These are phyloP conservation scores for Rhamphomyia laevipes DNA, from an alignment of 2,888 invertebrate species.

Conservation along the genomic window DNA sequence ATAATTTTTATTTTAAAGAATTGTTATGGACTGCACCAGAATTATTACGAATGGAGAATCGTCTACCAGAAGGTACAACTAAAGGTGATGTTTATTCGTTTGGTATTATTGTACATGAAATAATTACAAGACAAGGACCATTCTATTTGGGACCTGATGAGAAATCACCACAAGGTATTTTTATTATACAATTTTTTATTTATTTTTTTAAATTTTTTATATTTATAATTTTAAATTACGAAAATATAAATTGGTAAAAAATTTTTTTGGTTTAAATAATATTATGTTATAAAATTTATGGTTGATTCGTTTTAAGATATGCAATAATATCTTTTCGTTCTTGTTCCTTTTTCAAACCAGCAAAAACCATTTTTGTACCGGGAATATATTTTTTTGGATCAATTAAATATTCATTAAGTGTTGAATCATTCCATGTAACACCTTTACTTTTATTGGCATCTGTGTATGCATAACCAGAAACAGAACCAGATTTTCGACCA, in stretches of 20 bases:
- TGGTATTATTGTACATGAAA: slow-evolving; percentile 88
- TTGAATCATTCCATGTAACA: slow-evolving; percentile 89
- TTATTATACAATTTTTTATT: neutral
- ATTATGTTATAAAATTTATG: slow-evolving; percentile 16
- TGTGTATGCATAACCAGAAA: slow-evolving; percentile 78
- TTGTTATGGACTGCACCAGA: slow-evolving; percentile 90
- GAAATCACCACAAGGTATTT: slow-evolving; percentile 59
- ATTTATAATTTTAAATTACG: too few species aligned
- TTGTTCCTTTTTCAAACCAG: slow-evolving; percentile 89
- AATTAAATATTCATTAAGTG: slow-evolving; percentile 87
- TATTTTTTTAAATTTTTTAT: neutral
- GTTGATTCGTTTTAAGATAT: slow-evolving; percentile 53
- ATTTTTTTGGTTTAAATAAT: neutral
- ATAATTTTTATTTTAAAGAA: slow-evolving; percentile 41
- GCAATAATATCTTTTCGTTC: slow-evolving; percentile 92
- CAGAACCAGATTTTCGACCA: slow-evolving; percentile 91
- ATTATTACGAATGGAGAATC: slow-evolving; percentile 55
- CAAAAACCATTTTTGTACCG: slow-evolving; percentile 98
- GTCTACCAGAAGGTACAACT: slow-evolving; percentile 63
- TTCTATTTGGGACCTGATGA: slow-evolving; percentile 64
- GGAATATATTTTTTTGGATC: slow-evolving; percentile 99
- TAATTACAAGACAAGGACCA: slow-evolving; percentile 75
- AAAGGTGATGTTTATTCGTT: slow-evolving; percentile 95
- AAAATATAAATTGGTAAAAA: neutral
- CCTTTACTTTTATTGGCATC: slow-evolving; percentile 93